These are phyloP conservation scores for Phalacrocorax pelagicus DNA, from an alignment of 2,113 vertebrate genomes.

Conservation along the genomic window DNA sequence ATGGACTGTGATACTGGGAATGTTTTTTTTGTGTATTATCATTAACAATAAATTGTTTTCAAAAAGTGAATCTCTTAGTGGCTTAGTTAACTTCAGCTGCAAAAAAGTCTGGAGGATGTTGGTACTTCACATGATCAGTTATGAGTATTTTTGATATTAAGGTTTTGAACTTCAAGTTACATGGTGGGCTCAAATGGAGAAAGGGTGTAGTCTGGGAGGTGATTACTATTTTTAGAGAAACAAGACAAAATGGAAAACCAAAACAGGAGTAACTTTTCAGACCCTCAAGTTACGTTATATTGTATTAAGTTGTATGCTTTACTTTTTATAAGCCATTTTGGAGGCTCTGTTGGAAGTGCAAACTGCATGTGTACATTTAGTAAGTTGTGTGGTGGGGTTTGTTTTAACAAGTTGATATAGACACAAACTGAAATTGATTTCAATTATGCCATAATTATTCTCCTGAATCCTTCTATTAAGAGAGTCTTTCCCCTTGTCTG, in stretches of 20 bases:
- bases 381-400: neutral
- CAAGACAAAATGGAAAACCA: neutral
- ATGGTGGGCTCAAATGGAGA: neutral
- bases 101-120: neutral
- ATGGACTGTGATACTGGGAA: fast-evolving
- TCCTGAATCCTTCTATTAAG: neutral
- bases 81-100: neutral
- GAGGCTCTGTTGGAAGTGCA: neutral
- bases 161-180: neutral
- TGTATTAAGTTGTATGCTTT: neutral
- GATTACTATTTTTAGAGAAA: neutral
- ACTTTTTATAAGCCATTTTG: neutral
- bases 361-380: neutral
- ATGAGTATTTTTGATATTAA: neutral
- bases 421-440: neutral
- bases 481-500: neutral
- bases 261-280: neutral
- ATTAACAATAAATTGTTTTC: neutral
- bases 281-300: neutral
- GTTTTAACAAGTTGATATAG: neutral
- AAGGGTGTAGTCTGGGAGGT: neutral
- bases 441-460: neutral
- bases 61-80: neutral
- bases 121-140: neutral
- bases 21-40: neutral